Percentiles rank a stretch among this genome's conserved stretches.
phyloP scores from a whole-genome alignment of 1,140 invertebrate genomes.

The Drosophila nikananu region DNA sequence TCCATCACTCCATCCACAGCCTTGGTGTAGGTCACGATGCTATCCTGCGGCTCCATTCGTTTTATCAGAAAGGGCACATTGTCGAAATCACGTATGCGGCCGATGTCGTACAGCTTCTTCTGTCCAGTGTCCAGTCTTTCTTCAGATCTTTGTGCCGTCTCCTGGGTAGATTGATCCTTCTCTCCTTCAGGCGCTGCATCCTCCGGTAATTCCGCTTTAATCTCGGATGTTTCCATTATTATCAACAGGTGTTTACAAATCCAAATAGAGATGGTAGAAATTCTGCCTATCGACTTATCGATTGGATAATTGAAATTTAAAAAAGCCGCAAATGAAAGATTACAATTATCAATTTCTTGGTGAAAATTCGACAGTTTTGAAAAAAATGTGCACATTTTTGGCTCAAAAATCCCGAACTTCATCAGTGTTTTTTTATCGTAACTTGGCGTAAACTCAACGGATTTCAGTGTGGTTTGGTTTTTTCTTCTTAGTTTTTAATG shows the following conservation, averaged over 20 bases:
- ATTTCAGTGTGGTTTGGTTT: too few species aligned
- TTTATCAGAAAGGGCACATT: conserved; percentile 67
- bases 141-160: background rate
- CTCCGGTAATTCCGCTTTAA: conserved; percentile 22
- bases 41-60: conserved; percentile 61
- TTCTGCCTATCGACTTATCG: background rate
- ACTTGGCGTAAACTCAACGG: too few species aligned
- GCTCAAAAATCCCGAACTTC: too few species aligned
- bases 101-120: conserved; percentile 55
- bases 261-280: background rate
- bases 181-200: background rate
- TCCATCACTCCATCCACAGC: conserved; percentile 28
- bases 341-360: too few species aligned
- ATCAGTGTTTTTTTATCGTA: too few species aligned
- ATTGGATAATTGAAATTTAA: background rate
- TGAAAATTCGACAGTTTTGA: too few species aligned
- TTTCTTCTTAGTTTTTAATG: too few species aligned
- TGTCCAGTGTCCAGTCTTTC: background rate
- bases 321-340: too few species aligned
- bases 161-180: background rate
- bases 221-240: conserved; percentile 25
- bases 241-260: conserved; percentile 2
- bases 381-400: too few species aligned
- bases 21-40: conserved; percentile 44
- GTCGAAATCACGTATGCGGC: conserved; percentile 34